Base-by-base conservation (phyloP, 2,113 vertebrate genomes). In the Neogobius melanostomus region DNA sequence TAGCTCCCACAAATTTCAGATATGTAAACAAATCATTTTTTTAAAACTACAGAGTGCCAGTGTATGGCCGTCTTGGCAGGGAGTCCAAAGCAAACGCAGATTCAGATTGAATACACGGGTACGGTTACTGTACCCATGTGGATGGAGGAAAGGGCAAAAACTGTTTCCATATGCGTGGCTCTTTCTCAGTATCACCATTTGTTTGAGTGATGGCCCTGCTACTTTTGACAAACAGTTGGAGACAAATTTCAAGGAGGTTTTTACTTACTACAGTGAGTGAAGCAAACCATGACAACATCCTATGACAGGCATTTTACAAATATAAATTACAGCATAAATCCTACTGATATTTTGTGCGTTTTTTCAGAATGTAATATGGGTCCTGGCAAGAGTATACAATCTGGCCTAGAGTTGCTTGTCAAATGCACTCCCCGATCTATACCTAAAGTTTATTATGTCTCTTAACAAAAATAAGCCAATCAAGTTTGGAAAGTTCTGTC, bases 11-110 rank as follows among this genome's bases (percentile, higher is more conserved):
- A 80, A 66, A 83, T 85, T 77, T 79, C 70, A 64, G 53, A 90
- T 79, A 85, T 83, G 75, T 87, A 90, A 92, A 90, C 87, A 89
- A 76, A 86, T 87, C 68, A 72, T 82, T 87, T 36, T 85, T 82
- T 84, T 83, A 77, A 84, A 56, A 82, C 70, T 77, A 74, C 61
- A 46, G 61, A 74, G 71, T 74, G 82, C 79, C 75, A 69, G 75
- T 61, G 71, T 78, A 88, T 81, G 28, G 28, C 3, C 4, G 28
- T 36, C 28, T 36, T 2, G 79, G 83, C 72, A 72, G 82, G 86
- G 74, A 88, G 87, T 82, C 80, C 82, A 74, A 83, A 85, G 59
- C 36, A 75, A 87, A 77, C 78, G 83, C 52, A 47, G 84, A 50
- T 77, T 75, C 75, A 80, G 76, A 73, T 77, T 88, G 82, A 89